A percentile compares a stretch with the other conserved stretches of the same genome.
These are phyloP conservation scores for Alectoris magna DNA, from an alignment of 2,797 vertebrate genomes.

Conservation along the genomic window DNA sequence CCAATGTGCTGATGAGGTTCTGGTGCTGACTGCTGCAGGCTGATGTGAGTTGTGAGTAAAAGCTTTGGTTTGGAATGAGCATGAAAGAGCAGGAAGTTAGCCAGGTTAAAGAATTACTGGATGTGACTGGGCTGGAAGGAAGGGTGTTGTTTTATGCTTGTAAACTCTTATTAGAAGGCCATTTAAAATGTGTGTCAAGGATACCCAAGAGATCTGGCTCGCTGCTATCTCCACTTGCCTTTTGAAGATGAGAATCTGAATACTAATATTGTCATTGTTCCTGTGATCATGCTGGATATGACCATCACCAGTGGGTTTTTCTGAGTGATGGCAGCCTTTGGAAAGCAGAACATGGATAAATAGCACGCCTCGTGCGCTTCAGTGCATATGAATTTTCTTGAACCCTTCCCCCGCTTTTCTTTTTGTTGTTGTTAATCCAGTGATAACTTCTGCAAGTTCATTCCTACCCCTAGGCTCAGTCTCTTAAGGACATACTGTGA, in stretches of 20 bases:
- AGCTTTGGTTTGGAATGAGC: neutral
- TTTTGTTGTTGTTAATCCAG: neutral
- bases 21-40: neutral
- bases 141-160: neutral
- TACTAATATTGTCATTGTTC: neutral
- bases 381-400: neutral
- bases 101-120: neutral
- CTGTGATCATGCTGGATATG: accelerated
- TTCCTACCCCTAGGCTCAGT: constrained; percentile 48
- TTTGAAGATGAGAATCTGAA: neutral
- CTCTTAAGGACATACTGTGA: constrained; percentile 52
- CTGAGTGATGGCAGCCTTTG: accelerated
- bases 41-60: neutral
- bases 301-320: neutral
- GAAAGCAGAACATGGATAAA: accelerated
- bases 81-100: neutral
- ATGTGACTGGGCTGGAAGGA: neutral
- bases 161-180: neutral
- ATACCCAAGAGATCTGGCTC: neutral
- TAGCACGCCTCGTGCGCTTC: neutral
- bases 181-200: constrained; percentile 26
- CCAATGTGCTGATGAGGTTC: neutral
- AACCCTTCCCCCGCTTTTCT: neutral
- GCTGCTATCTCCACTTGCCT: neutral
- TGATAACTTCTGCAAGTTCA: constrained; percentile 13